Base-by-base conservation (phyloP, 2,797 vertebrate genomes). In the Melanotaenia nigrans region DNA sequence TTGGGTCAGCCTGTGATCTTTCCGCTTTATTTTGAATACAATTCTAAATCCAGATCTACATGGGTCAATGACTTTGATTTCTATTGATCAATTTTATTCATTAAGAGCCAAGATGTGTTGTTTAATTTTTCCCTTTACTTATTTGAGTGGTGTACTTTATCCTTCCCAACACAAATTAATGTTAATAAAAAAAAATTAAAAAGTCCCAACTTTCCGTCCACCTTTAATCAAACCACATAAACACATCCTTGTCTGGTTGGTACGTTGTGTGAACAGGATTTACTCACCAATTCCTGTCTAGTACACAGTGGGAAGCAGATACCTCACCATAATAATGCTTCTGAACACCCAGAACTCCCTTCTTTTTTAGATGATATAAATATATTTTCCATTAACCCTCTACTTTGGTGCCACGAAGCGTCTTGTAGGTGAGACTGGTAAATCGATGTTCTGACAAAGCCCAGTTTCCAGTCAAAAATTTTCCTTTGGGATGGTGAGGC, bases 401-500 rank as follows among this genome's bases (percentile, higher is more conserved):
- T 68, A n/a, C 47, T 68, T 81, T 81, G 84, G 60, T 83, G 56
- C 70, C 45, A 22, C 45, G 8, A 35, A 53, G 32, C 73, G 32
- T 73, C 68, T 77, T 75, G 1, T 36, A 61, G 55, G 35, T n/a
- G 18, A 20, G 24, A 6, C 30, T 1, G 42, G 61, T 54, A 74
- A 49, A 69, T 58, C 69, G 57, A 72, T 74, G 62, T 82, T 75
- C 56, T 73, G 64, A 45, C 32, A 68, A 72, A 78, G 30, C 59
- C 78, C 72, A 47, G 42, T 22, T 51, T 51, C 8, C n/a, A 51
- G 3, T 22, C 25, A n/a, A 79, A 79, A 77, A 82, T 71, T 53
- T 49, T 54, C 20, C 70, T 88, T 86, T 89, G 24, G 38, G 69
- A 90, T 79, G 71, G 32, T 22, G 72, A 85, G 66, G 51, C 72